Conservation (phyloP, 2,888 invertebrate genomes). For the Hedya salicella region DNA sequence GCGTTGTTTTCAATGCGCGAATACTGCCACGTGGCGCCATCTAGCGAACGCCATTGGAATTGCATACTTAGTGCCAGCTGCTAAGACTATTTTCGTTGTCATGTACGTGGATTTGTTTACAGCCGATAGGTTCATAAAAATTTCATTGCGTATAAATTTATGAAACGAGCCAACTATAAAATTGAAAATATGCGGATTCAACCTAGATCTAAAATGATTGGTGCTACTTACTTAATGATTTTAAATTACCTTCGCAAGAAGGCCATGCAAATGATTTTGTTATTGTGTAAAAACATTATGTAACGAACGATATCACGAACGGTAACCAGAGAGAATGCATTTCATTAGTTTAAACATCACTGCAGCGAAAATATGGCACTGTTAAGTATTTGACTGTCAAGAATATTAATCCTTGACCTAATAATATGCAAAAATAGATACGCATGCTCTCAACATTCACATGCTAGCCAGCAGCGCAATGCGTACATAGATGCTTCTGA, state of each 20-base stretch:
- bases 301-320: constrained; percentile 8
- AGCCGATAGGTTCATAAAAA: constrained; percentile 50
- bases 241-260: neutral
- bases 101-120: constrained; percentile 59
- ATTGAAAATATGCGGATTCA: constrained; percentile 30
- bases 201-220: constrained; percentile 18
- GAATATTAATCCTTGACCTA: constrained; percentile 78
- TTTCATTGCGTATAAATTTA: constrained; percentile 51
- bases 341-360: constrained; percentile 36
- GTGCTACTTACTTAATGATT: constrained; percentile 7
- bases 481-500: constrained; percentile 61
- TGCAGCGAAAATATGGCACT: constrained; percentile 44
- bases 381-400: constrained; percentile 49
- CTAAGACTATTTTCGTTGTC: constrained; percentile 74
- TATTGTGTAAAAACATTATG: constrained; percentile 27
- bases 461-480: constrained; percentile 70
- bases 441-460: constrained; percentile 73
- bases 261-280: constrained; percentile 19
- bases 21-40: constrained; percentile 71
- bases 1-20: constrained; percentile 62
- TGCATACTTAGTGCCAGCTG: constrained; percentile 68
- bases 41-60: constrained; percentile 68
- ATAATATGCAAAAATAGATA: constrained; percentile 80
- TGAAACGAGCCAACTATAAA: constrained; percentile 34
- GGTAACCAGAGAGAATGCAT: neutral